These are phyloP conservation scores for Poecile atricapillus DNA, from an alignment of 2,113 vertebrate species.

Conservation along the genomic window DNA sequence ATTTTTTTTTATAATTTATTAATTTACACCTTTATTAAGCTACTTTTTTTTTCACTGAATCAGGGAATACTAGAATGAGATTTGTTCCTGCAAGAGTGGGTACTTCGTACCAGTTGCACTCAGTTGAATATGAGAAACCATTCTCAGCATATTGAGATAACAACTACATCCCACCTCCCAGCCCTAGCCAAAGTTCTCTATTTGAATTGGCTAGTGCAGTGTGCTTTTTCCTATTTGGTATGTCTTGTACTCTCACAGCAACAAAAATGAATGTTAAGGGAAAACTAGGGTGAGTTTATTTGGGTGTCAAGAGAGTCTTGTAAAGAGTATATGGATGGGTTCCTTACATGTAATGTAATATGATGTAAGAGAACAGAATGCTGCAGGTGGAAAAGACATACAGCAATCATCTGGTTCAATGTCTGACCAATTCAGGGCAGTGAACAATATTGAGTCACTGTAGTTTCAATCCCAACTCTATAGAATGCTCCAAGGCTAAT, in stretches of 20 bases:
- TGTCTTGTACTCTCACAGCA: background rate
- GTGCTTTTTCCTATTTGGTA: background rate
- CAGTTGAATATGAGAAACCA: background rate
- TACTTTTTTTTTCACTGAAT: background rate
- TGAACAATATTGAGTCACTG: background rate
- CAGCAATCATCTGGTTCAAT: background rate
- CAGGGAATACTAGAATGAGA: background rate
- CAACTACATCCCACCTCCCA: background rate
- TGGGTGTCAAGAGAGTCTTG: background rate
- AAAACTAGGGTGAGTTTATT: background rate
- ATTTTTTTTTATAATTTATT: background rate
- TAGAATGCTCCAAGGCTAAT: background rate
- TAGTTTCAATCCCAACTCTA: background rate
- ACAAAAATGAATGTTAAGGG: background rate
- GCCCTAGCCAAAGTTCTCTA: background rate
- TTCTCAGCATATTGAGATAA: background rate
- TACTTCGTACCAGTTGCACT: background rate
- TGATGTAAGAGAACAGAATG: background rate
- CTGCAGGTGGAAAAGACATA: background rate
- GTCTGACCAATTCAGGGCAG: background rate
- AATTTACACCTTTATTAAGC: background rate
- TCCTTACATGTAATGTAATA: background rate
- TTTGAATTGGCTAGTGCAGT: background rate
- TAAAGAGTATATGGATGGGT: background rate
- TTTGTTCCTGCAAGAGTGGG: background rate